Conservation (phyloP, 2,113 vertebrate genomes). For the Neolamprologus sp. region DNA sequence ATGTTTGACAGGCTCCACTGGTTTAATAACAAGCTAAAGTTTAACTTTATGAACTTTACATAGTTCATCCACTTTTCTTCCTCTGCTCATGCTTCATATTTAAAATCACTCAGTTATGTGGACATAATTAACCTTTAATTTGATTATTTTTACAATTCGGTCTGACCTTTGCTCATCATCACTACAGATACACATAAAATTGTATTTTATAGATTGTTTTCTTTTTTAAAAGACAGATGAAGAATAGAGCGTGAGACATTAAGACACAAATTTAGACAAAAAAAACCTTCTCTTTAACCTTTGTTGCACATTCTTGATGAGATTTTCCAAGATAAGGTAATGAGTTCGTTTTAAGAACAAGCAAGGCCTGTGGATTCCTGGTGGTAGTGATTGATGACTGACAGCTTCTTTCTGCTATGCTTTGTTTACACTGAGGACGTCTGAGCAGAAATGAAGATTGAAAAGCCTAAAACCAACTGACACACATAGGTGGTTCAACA, state of each 20-base stretch:
- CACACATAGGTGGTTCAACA: not conserved
- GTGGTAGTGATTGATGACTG: not conserved
- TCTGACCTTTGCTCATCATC: not conserved
- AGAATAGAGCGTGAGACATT: not conserved
- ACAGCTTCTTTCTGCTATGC: not conserved
- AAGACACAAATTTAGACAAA: not conserved
- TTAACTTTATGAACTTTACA: too few species aligned
- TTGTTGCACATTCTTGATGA: not conserved
- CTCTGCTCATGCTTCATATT: not conserved
- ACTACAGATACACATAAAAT: not conserved
- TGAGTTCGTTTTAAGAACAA: not conserved
- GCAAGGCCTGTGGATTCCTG: not conserved
- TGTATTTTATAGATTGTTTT: not conserved
- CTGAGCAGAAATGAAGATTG: not conserved
- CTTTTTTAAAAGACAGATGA: not conserved
- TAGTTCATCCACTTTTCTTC: not conserved
- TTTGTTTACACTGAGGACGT: not conserved
- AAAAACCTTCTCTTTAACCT: not conserved
- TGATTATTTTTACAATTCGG: fast-evolving
- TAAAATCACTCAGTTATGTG: not conserved
- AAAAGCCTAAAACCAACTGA: not conserved
- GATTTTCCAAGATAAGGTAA: constrained; percentile 17
- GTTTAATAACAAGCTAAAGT: not conserved
- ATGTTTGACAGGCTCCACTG: not conserved
- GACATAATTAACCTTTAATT: not conserved